Conservation (phyloP, 1,140 invertebrate species). For the Drosophila pandora region DNA sequence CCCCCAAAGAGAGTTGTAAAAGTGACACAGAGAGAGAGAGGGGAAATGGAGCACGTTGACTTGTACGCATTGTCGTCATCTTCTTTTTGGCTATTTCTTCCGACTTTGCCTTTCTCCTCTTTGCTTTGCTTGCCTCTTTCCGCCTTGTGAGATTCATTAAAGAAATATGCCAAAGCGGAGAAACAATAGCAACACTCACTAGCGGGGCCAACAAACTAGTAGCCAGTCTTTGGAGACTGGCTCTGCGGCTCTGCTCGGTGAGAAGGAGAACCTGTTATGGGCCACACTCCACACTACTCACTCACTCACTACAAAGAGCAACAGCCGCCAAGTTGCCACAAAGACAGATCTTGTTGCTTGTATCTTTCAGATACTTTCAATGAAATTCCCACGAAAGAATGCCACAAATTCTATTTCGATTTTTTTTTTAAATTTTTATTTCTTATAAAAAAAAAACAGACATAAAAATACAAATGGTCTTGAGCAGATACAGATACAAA, state of each 20-base stretch:
- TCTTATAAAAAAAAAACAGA: too few species aligned
- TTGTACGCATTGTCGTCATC: constrained; percentile 53
- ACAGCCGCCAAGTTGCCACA: constrained; percentile 24
- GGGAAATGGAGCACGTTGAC: constrained; percentile 68
- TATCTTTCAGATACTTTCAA: not conserved
- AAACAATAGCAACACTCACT: constrained; percentile 56
- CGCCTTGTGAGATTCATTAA: constrained; percentile 70
- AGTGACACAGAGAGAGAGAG: not conserved
- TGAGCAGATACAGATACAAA: too few species aligned
- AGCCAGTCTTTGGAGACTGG: not conserved
- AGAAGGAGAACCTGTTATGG: constrained; percentile 45
- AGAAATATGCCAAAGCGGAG: constrained; percentile 72
- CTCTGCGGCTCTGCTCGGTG: constrained; percentile 1
- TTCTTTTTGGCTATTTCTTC: constrained; percentile 54
- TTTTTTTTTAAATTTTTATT: not conserved
- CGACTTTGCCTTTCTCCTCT: constrained; percentile 18
- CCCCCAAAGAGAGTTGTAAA: constrained; percentile 25
- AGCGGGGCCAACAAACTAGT: constrained; percentile 62
- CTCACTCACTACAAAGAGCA: constrained; percentile 13
- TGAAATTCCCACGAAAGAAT: not conserved
- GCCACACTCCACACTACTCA: constrained; percentile 8
- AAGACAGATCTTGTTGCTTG: constrained; percentile 7
- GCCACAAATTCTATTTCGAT: not conserved
- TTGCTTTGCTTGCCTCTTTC: constrained; percentile 12
- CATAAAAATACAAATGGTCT: too few species aligned